Evolutionary conservation across 2,113 vertebrate species (phyloP), one percentile per base, ranked within the genome.

Genomic region (Myotis yumanensis): DNA sequence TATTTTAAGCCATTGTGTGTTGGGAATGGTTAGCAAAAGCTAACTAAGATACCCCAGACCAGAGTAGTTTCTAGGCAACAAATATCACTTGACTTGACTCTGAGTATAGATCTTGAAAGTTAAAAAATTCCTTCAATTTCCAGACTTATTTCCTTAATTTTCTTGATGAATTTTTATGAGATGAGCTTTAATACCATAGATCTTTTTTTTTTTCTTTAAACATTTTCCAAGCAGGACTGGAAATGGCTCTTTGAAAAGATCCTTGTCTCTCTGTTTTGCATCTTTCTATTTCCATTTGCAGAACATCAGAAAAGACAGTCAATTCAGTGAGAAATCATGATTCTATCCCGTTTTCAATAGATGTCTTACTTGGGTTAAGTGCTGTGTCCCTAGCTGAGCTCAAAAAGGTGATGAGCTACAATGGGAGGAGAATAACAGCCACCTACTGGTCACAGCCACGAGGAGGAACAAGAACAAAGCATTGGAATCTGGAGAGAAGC

Each of bases 151-250:
- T 62, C 43, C 59, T 95, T 37, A 66, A 48, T 40, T 82, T 82
- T 89, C 76, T 71, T 59, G 82, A 82, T 71, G 32, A 18, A 46
- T 95, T 77, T 90, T 86, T 73, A 51, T 92, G 57, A 92, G 37
- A 57, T 15, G 11, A 89, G 89, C 51, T 91, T 86, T 86, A 91
- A 89, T 89, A 35, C 72, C 37, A 64, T 20, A 32, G 16, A 25
- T 79, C n/a, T 71, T 86, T 11, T 51, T 11, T 51, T 46, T 92
- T 54, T 86, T 15, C 30, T 92, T 54, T 37, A n/a, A 76, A 66
- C 46, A 54, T 54, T 69, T 77, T 66, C 76, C 40, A n/a, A 86
- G 23, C 20, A 87, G 11, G 23, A 40, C 37, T 46, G 66, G 30
- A 40, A 79, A 22, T 22, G 43, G 9, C 57, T 90, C 37, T 81